Conservation (phyloP, 2,888 invertebrate species). For the Brachypalpus laphriformis region DNA sequence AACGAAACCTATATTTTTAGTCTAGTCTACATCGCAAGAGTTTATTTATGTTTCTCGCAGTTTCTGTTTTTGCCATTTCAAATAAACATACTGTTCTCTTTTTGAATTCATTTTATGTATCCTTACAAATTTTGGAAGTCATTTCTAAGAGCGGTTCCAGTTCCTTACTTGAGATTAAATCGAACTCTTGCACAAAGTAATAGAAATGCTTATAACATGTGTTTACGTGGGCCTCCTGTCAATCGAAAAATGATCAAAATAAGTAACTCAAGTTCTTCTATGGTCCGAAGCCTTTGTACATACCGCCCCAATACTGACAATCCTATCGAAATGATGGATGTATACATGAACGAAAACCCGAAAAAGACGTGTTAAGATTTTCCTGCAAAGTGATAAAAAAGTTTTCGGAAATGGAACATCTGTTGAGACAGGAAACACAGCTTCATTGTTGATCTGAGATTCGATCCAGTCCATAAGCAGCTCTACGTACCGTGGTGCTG, state of each 20-base stretch:
- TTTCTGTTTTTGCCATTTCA: not conserved
- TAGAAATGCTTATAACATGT: conserved; percentile 97
- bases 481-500: conserved; percentile 92
- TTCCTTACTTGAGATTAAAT: conserved; percentile 91
- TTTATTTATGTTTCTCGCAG: not conserved
- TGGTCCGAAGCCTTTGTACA: conserved; percentile 80
- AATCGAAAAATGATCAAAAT: conserved; percentile 3
- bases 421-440: conserved; percentile 92
- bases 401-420: conserved; percentile 94
- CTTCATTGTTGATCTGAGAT: conserved; percentile 93
- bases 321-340: conserved; percentile 96
- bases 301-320: conserved; percentile 93
- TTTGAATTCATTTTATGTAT: conserved; percentile 77
- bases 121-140: conserved; percentile 89
- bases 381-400: conserved; percentile 90
- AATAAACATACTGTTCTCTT: not conserved
- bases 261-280: not conserved
- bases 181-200: conserved; percentile 94
- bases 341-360: conserved; percentile 97
- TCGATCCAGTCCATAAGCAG: conserved; percentile 96
- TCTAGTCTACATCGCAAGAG: no score
- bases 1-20: not conserved
- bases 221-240: conserved; percentile 93
- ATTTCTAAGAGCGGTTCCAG: conserved; percentile 92
- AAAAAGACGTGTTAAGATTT: conserved; percentile 93